phyloP scores from a whole-genome alignment of 2,113 vertebrate genomes.

The Notechis scutatus region DNA sequence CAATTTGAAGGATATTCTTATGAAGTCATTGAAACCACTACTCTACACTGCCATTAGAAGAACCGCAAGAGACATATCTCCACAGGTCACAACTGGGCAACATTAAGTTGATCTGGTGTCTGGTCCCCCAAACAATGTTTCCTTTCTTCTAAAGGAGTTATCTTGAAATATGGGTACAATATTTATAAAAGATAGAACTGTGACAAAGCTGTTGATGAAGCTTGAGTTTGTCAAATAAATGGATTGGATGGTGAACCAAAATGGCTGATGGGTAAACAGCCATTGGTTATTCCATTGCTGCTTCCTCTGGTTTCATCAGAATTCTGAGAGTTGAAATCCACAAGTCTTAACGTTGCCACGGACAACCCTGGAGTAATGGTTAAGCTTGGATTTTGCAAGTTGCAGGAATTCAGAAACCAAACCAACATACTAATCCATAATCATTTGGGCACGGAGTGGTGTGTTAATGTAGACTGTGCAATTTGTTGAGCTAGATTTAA shows the following conservation, averaged over 20 bases:
- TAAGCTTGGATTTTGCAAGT: not conserved
- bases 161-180: not conserved
- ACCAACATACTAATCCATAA: not conserved
- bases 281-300: not conserved
- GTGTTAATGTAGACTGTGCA: not conserved
- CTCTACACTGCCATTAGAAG: not conserved
- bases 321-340: not conserved
- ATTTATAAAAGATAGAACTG: not conserved
- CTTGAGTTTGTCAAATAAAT: not conserved
- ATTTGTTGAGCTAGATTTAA: not conserved
- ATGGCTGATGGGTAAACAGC: not conserved
- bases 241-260: not conserved
- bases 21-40: conserved; percentile 6
- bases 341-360: not conserved
- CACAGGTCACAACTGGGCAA: not conserved
- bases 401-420: not conserved
- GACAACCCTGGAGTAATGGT: not conserved
- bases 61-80: not conserved
- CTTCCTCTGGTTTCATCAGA: not conserved
- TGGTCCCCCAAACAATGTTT: not conserved
- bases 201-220: not conserved
- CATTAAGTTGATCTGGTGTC: not conserved
- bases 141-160: not conserved
- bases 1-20: conserved; percentile 25
- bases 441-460: not conserved